Evolutionary conservation across 2,113 vertebrate species (phyloP).

Genomic region (Phylloscopus trochiloides): DNA sequence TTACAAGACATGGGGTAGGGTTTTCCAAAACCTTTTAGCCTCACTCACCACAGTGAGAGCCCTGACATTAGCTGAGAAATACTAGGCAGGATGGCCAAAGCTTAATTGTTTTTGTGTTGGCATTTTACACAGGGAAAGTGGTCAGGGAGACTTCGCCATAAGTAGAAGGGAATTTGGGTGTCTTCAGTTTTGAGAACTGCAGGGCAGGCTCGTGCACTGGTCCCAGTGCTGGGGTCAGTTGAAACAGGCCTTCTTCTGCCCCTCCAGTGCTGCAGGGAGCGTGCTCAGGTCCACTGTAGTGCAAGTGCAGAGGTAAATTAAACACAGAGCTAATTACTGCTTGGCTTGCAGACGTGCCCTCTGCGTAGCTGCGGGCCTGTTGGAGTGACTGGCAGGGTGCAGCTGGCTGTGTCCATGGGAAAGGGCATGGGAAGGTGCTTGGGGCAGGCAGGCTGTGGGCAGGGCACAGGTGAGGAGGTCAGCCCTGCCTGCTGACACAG

Average conservation of each 20-base stretch:
- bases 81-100: background rate
- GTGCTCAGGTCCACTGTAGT: accelerated
- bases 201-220: accelerated
- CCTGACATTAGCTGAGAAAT: background rate
- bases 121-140: background rate
- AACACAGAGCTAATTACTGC: background rate
- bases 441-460: background rate
- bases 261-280: background rate
- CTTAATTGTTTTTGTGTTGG: background rate
- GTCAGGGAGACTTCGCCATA: background rate
- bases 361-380: background rate
- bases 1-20: background rate
- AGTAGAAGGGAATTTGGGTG: background rate
- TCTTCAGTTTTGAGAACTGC: background rate
- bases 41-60: background rate
- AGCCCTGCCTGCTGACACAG: background rate
- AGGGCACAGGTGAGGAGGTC: background rate
- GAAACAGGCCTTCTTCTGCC: background rate
- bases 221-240: background rate
- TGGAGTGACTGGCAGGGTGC: background rate
- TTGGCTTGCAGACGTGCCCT: background rate
- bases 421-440: background rate
- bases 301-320: background rate
- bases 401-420: background rate
- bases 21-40: background rate